A percentile compares a stretch with the other conserved stretches of the same genome.
Conservation (phyloP, 2,797 vertebrate genomes). For the Pipistrellus pipistrellus region DNA sequence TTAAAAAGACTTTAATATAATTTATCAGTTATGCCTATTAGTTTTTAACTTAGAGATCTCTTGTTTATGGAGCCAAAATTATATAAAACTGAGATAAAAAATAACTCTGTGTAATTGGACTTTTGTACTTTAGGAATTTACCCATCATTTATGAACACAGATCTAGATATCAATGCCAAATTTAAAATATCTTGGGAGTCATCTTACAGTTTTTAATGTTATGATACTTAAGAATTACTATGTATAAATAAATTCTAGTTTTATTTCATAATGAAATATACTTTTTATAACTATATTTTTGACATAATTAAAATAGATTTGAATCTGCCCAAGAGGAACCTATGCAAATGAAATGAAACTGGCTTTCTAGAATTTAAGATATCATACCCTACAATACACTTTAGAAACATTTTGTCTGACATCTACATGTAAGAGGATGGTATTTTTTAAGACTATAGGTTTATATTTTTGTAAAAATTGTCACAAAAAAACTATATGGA, state of each 20-base stretch:
- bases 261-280: slow-evolving; percentile 26
- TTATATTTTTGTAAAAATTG: slow-evolving; percentile 50
- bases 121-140: slow-evolving; percentile 32
- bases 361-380: slow-evolving; percentile 42
- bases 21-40: not conserved
- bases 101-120: not conserved
- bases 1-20: not conserved
- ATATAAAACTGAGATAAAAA: not conserved
- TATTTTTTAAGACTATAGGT: not conserved
- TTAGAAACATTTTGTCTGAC: slow-evolving; percentile 38
- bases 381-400: not conserved
- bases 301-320: slow-evolving; percentile 33
- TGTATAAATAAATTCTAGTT: slow-evolving; percentile 25
- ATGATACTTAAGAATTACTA: not conserved
- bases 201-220: slow-evolving; percentile 14
- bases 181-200: slow-evolving; percentile 21
- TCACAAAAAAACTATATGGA: not conserved
- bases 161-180: slow-evolving; percentile 7
- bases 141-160: slow-evolving; percentile 4
- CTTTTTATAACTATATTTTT: slow-evolving; percentile 5
- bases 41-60: slow-evolving; percentile 2
- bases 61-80: slow-evolving; percentile 41
- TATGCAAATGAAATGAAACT: slow-evolving; percentile 53
- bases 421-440: not conserved
- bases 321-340: not conserved